A percentile compares a stretch with the other conserved stretches of the same genome.
These are phyloP conservation scores for Canis aureus DNA, from an alignment of 2,113 vertebrate species.

Conservation along the genomic window DNA sequence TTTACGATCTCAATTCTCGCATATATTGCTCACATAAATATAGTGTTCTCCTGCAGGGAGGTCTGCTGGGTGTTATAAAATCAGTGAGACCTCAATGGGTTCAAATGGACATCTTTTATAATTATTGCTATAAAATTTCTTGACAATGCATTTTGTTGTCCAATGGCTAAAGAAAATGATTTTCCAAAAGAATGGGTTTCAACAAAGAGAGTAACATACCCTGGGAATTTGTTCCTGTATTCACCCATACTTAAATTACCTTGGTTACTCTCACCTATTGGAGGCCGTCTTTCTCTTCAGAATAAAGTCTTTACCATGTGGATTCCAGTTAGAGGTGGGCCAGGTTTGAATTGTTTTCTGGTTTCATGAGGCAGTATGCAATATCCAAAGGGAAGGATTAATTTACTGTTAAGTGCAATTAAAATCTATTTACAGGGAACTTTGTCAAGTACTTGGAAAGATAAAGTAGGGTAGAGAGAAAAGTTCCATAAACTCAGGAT, in stretches of 20 bases:
- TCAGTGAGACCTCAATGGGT: constrained; percentile 93
- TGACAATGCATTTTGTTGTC: constrained; percentile 91
- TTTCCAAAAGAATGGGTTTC: constrained; percentile 90
- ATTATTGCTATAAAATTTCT: constrained; percentile 94
- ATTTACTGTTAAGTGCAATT: constrained; percentile 84
- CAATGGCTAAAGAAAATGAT: constrained; percentile 89
- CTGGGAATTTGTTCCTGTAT: constrained; percentile 79
- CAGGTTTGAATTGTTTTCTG: constrained; percentile 72
- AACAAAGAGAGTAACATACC: constrained; percentile 85
- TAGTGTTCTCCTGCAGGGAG: constrained; percentile 92
- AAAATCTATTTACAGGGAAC: constrained; percentile 83
- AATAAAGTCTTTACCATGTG: constrained; percentile 81
- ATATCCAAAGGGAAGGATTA: constrained; percentile 81
- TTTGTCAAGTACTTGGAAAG: constrained; percentile 70
- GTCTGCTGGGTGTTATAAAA: constrained; percentile 95
- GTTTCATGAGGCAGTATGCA: constrained; percentile 44
- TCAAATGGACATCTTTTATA: constrained; percentile 97
- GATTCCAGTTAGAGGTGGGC: not conserved
- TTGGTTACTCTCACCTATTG: constrained; percentile 82
- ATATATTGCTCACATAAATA: constrained; percentile 99
- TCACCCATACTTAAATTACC: constrained; percentile 86
- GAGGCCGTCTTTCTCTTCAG: constrained; percentile 72
- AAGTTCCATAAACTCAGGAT: constrained; percentile 62
- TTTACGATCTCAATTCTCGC: constrained; percentile 98
- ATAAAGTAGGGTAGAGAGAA: not conserved